phyloP scores from a whole-genome alignment of 37 sponge, comb jelly and placozoan species.

The Theonella swinhoei region DNA sequence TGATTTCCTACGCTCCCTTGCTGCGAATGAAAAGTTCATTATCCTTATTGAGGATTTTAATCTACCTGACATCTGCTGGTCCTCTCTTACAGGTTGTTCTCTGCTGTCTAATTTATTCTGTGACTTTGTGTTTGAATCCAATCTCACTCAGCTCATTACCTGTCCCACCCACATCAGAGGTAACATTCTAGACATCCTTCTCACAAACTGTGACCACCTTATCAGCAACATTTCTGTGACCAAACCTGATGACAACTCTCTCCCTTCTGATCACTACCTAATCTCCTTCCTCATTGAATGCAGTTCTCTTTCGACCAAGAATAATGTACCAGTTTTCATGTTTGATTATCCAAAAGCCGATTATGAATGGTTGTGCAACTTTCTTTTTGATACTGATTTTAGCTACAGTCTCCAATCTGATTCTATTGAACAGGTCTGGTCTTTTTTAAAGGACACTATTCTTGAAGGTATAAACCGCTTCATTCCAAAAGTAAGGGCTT shows the following conservation, averaged over 20 bases:
- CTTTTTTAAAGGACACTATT: neutral
- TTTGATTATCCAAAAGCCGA: slow-evolving; percentile 28
- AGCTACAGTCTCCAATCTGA: neutral
- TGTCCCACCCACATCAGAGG: slow-evolving; percentile 37
- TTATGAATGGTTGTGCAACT: slow-evolving; percentile 14
- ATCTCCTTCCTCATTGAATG: slow-evolving; percentile 4
- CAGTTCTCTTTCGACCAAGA: neutral
- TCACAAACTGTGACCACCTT: slow-evolving; percentile 1
- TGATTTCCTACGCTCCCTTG: neutral
- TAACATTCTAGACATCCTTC: slow-evolving; percentile 42
- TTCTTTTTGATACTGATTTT: slow-evolving; percentile 8
- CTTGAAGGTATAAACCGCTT: neutral
- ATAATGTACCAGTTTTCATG: neutral
- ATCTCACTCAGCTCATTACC: slow-evolving; percentile 30
- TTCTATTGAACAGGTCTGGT: slow-evolving; percentile 28
- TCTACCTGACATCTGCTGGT: slow-evolving; percentile 41
- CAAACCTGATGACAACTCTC: neutral
- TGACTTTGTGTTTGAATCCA: slow-evolving; percentile 30
- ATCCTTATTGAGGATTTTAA: slow-evolving; percentile 54
- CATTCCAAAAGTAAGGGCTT: slow-evolving; percentile 1
- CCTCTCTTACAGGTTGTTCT: neutral
- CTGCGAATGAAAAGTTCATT: neutral
- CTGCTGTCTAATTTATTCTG: slow-evolving; percentile 1
- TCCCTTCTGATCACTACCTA: slow-evolving; percentile 26
- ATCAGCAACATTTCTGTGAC: neutral